Evolutionary conservation across 2,113 vertebrate genomes (phyloP), one percentile per base, ranked within the genome.

Genomic region (Bagarius yarrelli): DNA sequence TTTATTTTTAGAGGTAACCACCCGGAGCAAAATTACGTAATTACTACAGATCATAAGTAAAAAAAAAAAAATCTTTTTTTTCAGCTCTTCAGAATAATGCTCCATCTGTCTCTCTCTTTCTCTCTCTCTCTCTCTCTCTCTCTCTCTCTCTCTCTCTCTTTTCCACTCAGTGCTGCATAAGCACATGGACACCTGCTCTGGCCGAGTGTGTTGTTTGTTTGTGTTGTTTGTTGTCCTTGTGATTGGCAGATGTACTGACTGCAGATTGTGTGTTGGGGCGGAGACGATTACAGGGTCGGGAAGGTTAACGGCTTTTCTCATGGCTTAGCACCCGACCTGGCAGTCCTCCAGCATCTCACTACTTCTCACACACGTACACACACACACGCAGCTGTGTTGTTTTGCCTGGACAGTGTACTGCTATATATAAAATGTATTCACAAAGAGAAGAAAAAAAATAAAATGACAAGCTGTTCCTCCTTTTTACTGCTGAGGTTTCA

Each of bases 281-380:
- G 76, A 78, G 69, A 25, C 72, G 83, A 81, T 85, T 85, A 85
- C 77, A 81, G 77, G 80, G 83, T 78, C 80, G 74, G 80, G 66
- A 53, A 66, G 80, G 83, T 85, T 82, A 85, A 85, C 76, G 59
- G 44, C 79, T 81, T 79, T 81, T 71, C 60, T 81, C 80, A 76
- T 81, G 83, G 61, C 80, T 84, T 81, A 78, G 63, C 61, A 81
- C 69, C 70, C 60, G 44, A 64, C 25, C 76, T 85, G 83, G 83
- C 80, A 79, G 32, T 57, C 55, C 83, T 85, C 80, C 83, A 85
- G 55, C 87, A 84, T 83, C 83, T 72, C 34, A 13, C 78, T 83
- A 73, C 53, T 69, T 34, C 64, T 0, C 9, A 66, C 69, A 69
- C 63, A 4, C 40, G 34, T 5, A n/a, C 40, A 64, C 36, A 53